These are phyloP conservation scores for Drosophila malerkotliana DNA, from an alignment of 1,140 invertebrate genomes.

Conservation along the genomic window DNA sequence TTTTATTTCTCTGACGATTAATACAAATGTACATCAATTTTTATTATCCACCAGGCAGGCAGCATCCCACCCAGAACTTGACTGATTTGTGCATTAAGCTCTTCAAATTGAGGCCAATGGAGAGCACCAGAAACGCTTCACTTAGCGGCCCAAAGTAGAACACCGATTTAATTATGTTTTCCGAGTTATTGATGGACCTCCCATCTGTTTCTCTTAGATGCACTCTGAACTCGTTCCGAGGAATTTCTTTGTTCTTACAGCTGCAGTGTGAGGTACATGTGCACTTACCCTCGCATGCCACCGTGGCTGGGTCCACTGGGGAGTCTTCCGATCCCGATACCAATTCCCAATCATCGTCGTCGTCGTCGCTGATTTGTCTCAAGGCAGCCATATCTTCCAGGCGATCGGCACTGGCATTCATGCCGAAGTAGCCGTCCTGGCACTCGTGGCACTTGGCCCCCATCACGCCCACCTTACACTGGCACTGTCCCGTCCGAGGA, in stretches of 20 bases:
- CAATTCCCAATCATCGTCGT: conserved; percentile 61
- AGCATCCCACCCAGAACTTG: conserved; percentile 41
- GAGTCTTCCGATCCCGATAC: conserved; percentile 30
- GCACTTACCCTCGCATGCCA: conserved; percentile 75
- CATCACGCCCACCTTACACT: conserved; percentile 89
- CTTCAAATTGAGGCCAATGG: conserved; percentile 39
- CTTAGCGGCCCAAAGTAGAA: conserved; percentile 36
- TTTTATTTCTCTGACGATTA: neutral
- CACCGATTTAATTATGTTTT: conserved; percentile 64
- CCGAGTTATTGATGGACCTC: conserved; percentile 43
- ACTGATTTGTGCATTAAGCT: conserved; percentile 60
- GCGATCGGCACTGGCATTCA: conserved; percentile 85
- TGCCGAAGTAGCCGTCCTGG: conserved; percentile 90
- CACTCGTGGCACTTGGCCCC: conserved; percentile 93
- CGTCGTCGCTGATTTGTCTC: conserved; percentile 37
- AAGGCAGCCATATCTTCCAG: conserved; percentile 63
- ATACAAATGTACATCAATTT: conserved; percentile 9
- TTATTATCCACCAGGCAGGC: conserved; percentile 21
- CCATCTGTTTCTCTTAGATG: conserved; percentile 61
- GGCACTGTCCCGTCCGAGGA: conserved; percentile 90
- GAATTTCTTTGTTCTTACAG: conserved; percentile 59
- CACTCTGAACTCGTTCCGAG: conserved; percentile 22
- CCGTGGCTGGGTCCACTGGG: conserved; percentile 7
- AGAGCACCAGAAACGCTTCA: conserved; percentile 23
- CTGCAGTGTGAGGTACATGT: conserved; percentile 1